phyloP scores from a whole-genome alignment of 2,797 vertebrate species.

The Setipinna tenuifilis region DNA sequence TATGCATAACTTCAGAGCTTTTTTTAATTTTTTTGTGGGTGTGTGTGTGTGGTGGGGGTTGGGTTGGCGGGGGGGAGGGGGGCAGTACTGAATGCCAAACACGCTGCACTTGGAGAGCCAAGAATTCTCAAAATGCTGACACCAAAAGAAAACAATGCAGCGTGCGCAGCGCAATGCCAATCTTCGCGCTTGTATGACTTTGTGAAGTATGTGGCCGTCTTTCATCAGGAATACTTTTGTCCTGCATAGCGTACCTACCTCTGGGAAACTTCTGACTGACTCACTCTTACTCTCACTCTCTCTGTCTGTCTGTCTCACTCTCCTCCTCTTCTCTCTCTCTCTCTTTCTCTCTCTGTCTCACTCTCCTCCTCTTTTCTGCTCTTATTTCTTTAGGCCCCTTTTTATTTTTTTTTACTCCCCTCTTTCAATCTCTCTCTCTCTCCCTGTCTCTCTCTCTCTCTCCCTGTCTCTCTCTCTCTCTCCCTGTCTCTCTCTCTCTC shows the following conservation, averaged over 20 bases:
- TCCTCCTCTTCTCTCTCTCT: background rate
- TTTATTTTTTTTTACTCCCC: too few relatives aligned
- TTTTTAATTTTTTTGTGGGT: conserved; percentile 1
- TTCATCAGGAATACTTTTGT: conserved; percentile 30
- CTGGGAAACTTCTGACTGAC: background rate
- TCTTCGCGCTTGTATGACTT: conserved; percentile 39
- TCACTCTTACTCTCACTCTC: background rate
- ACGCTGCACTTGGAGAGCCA: conserved; percentile 33
- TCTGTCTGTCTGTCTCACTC: background rate
- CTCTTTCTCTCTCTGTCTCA: background rate
- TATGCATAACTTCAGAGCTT: conserved; percentile 40
- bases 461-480: too few relatives aligned
- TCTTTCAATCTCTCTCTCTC: too few relatives aligned
- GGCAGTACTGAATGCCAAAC: conserved; percentile 38
- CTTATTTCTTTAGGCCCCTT: too few relatives aligned
- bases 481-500: too few relatives aligned
- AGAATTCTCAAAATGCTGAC: conserved; percentile 55
- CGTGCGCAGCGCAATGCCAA: conserved; percentile 53
- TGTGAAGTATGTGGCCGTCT: conserved; percentile 45
- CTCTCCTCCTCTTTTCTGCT: too few relatives aligned
- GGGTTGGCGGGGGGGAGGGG: conserved; percentile 22
- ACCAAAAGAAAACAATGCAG: conserved; percentile 54
- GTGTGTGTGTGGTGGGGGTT: background rate
- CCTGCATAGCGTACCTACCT: conserved; percentile 13
- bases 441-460: too few relatives aligned